Conservation (phyloP, 2,113 vertebrate genomes). For the Hypocryptadius cinnamomeus region DNA sequence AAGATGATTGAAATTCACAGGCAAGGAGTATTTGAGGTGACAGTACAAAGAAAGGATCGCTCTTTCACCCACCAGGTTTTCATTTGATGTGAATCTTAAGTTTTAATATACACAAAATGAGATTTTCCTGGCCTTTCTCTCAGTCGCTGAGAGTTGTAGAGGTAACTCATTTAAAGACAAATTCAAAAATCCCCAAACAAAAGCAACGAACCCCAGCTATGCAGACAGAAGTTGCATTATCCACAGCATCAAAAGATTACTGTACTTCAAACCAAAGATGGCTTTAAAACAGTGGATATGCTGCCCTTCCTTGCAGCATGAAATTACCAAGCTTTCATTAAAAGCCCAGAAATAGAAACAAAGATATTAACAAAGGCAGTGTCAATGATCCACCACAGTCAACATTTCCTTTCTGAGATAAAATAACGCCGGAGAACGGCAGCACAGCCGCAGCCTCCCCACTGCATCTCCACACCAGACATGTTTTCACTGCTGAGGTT, state of each 20-base stretch:
- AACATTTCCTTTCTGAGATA: not conserved
- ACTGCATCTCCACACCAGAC: not conserved
- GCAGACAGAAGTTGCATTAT: not conserved
- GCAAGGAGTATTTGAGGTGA: conserved; percentile 1
- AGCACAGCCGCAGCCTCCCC: not conserved
- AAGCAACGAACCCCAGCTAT: not conserved
- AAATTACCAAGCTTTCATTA: not conserved
- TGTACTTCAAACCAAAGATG: not conserved
- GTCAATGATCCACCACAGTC: not conserved
- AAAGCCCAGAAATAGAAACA: not conserved
- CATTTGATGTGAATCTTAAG: not conserved
- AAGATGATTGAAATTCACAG: not conserved
- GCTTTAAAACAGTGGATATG: not conserved
- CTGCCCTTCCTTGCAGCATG: not conserved
- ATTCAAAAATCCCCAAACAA: not conserved
- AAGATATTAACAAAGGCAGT: not conserved
- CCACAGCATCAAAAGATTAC: not conserved
- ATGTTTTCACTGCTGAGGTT: not conserved
- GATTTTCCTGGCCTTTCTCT: not conserved
- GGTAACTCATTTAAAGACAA: not conserved
- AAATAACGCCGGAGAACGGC: not conserved
- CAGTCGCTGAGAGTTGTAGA: not conserved
- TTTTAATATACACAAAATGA: not conserved
- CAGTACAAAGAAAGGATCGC: not conserved
- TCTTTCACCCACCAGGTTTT: not conserved